Conservation (phyloP, 2,113 vertebrate genomes). For the Cololabis saira region DNA sequence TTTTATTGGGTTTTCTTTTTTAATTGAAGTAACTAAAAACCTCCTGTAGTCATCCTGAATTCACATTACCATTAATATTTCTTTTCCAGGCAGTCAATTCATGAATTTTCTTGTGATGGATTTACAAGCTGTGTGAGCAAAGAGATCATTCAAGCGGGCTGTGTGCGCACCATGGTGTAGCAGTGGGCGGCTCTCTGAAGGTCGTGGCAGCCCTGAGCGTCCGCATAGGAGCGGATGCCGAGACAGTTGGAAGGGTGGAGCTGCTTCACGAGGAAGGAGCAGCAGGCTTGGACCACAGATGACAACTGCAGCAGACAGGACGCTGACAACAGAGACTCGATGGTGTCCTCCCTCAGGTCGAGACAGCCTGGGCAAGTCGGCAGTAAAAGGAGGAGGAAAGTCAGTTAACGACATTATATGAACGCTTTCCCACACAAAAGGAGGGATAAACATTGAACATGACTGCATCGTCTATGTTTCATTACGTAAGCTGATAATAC, state of each 20-base stretch:
- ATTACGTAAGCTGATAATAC: no score
- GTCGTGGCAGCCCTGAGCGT: conserved; percentile 95
- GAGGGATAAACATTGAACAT: no score
- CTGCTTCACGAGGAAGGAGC: conserved; percentile 96
- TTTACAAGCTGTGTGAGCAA: not conserved
- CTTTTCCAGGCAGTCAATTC: not conserved
- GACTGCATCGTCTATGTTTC: no score
- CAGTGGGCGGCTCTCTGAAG: conserved; percentile 95
- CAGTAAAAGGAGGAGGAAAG: not conserved
- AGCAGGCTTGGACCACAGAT: conserved; percentile 96
- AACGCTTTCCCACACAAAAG: not conserved
- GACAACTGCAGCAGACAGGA: conserved; percentile 96
- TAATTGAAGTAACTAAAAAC: not conserved
- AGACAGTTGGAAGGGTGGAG: conserved; percentile 98
- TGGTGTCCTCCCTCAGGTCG: conserved; percentile 96
- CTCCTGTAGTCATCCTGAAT: not conserved
- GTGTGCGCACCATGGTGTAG: conserved; percentile 93
- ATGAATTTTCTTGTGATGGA: conserved; percentile 1
- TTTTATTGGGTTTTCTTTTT: not conserved
- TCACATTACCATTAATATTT: not conserved
- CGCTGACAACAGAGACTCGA: conserved; percentile 94
- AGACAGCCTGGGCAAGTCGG: conserved; percentile 84
- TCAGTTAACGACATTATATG: not conserved
- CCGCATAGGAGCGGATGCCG: conserved; percentile 96
- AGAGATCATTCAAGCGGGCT: not conserved